Percentiles rank a stretch among this genome's conserved stretches.
Evolutionary conservation across 1,140 invertebrate genomes (phyloP).

Genomic region (Sinella curviseta): DNA sequence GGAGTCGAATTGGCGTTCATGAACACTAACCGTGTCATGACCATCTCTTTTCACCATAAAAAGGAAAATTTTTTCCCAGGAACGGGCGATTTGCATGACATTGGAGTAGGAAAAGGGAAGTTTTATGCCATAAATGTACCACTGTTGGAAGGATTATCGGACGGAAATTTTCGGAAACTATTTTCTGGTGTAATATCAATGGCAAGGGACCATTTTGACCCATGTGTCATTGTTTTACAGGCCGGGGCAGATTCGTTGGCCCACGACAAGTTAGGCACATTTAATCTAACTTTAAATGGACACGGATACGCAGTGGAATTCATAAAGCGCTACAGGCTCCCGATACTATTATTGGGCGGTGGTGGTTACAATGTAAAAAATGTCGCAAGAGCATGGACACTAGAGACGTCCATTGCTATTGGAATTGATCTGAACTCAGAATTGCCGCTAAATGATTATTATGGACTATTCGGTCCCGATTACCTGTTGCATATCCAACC

Average conservation of each 20-base stretch:
- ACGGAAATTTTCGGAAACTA: conserved; percentile 62
- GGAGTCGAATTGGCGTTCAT: conserved; percentile 80
- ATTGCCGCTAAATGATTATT: no score
- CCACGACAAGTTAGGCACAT: conserved; percentile 70
- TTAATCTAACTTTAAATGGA: conserved; percentile 65
- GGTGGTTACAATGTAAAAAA: conserved; percentile 69
- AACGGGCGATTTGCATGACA: conserved; percentile 64
- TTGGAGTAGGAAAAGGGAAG: conserved; percentile 65
- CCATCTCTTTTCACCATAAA: conserved; percentile 74
- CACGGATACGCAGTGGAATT: conserved; percentile 63
- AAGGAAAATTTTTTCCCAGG: conserved; percentile 76
- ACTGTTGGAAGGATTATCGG: conserved; percentile 65
- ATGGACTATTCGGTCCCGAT: no score
- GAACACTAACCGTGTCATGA: conserved; percentile 69
- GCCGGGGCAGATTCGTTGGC: conserved; percentile 76
- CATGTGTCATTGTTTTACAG: conserved; percentile 73
- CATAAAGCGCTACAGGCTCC: conserved; percentile 62
- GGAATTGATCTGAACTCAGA: no score
- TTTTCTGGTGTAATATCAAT: conserved; percentile 62
- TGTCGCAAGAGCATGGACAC: conserved; percentile 67
- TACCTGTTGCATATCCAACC: no score
- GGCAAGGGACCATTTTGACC: conserved; percentile 58
- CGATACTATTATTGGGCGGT: conserved; percentile 72
- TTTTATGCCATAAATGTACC: conserved; percentile 73
- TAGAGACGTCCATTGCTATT: conserved; percentile 62